A percentile compares a stretch with the other conserved stretches of the same genome.
Conservation (phyloP, 2,113 vertebrate species). For the Vombatus ursinus region DNA sequence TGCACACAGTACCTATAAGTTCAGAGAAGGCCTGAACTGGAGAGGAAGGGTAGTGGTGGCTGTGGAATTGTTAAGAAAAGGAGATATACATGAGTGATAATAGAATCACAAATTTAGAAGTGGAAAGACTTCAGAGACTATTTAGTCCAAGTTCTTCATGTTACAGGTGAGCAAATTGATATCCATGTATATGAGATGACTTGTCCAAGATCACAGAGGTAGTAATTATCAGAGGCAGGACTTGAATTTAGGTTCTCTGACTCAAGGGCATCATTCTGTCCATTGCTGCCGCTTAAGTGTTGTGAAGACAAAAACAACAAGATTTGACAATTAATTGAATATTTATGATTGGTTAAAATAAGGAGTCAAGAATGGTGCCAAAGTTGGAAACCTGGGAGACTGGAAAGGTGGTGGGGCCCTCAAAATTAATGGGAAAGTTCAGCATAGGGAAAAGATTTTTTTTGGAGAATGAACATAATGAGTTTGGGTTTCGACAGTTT, state of each 20-base stretch:
- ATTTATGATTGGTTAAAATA: no score
- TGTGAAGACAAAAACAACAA: no score
- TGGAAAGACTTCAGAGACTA: no score
- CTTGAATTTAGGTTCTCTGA: background rate
- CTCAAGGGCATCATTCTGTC: background rate
- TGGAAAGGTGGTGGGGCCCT: background rate
- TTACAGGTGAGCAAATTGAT: no score
- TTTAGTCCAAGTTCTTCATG: no score
- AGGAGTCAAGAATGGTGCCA: background rate
- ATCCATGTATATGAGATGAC: no score
- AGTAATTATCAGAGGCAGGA: background rate
- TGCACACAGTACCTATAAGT: background rate
- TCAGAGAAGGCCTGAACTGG: background rate
- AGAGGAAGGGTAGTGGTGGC: no score
- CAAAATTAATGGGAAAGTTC: background rate
- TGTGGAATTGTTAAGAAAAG: no score
- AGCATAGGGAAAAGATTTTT: background rate
- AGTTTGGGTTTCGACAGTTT: background rate
- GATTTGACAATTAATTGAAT: no score
- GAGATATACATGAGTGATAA: no score
- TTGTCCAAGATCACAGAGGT: no score
- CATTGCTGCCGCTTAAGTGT: background rate
- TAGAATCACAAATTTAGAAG: no score
- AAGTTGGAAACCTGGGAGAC: background rate
- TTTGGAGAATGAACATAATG: background rate